Evolutionary conservation across 2,113 vertebrate species (phyloP).

Genomic region (Opisthocomus hoazin): DNA sequence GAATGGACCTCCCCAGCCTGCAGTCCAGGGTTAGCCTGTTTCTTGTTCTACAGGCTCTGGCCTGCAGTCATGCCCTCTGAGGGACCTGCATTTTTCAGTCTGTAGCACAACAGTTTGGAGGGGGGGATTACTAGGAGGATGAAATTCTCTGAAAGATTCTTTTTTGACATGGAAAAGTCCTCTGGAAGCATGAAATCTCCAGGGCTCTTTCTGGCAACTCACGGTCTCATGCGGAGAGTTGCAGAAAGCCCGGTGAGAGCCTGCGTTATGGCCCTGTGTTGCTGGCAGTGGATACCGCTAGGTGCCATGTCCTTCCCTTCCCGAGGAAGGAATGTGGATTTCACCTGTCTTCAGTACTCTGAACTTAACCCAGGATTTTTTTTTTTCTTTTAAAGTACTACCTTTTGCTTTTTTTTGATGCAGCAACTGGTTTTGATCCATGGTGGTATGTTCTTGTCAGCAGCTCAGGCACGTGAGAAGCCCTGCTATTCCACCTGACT

Average conservation of each 20-base stretch:
- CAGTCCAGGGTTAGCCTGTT: neutral
- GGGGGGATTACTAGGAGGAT: fast-evolving
- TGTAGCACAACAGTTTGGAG: neutral
- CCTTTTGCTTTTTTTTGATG: neutral
- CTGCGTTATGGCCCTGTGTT: neutral
- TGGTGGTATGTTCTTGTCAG: neutral
- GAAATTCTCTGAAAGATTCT: neutral
- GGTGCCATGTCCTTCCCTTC: neutral
- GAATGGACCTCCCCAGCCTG: fast-evolving
- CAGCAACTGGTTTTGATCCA: neutral
- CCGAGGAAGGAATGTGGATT: neutral
- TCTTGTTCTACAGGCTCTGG: neutral
- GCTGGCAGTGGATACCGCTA: neutral
- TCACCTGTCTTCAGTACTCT: neutral
- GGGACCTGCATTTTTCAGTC: neutral
- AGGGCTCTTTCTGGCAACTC: neutral
- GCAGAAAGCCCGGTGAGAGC: neutral
- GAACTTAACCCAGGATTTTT: neutral
- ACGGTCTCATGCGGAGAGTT: neutral
- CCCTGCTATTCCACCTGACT: neutral
- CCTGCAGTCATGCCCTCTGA: neutral
- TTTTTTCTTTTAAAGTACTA: neutral
- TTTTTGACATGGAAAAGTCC: neutral
- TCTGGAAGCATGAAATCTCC: neutral
- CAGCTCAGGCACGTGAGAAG: neutral